Evolutionary conservation across 2,113 vertebrate species (phyloP), one percentile per base, ranked within the genome.

Genomic region (Cryptomyrus ogoouensis): DNA sequence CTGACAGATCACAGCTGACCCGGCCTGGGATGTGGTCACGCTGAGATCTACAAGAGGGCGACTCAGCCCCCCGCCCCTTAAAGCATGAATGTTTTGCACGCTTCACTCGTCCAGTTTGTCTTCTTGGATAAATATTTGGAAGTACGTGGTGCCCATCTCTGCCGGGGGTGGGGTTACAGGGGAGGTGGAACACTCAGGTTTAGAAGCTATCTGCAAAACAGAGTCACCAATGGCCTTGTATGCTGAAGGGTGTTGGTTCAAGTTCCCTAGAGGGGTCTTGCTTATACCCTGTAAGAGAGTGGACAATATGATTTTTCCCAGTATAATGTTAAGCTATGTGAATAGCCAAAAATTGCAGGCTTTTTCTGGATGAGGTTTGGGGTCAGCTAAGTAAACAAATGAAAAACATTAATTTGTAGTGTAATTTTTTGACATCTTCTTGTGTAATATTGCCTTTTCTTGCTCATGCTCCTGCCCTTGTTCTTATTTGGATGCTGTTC

Each of bases 161-260:
- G 74, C 35, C 74, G 2, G 74, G 15, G 74, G 35, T 42, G 35
- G 35, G 15, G 4, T 80, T 80, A 80, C 35, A 39, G 35, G 13
- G 27, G 35, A 39, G 74, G 35, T 80, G 74, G 31, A 19, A 80
- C 31, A 19, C 35, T 42, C 35, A 19, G 35, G 74, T 80, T 80
- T 80, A 80, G 13, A 19, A 80, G 35, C 13, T 80, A 80, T 80
- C 74, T 42, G 35, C 35, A 80, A 80, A 39, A 42, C 13, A 80
- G 31, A 42, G 74, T 80, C 35, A 80, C 35, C 74, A 42, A 42
- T 42, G 74, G 35, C 15, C 74, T 42, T 35, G 74, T 80, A 80
- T 80, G 74, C 74, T 42, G 74, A 80, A 80, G 74, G 35, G 35
- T 80, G 74, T 42, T 80, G 74, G 74, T 80, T 80, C 74, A 80